Evolutionary conservation across 2,113 vertebrate species (phyloP), one percentile per base, ranked within the genome.

Genomic region (Chaenocephalus aceratus): DNA sequence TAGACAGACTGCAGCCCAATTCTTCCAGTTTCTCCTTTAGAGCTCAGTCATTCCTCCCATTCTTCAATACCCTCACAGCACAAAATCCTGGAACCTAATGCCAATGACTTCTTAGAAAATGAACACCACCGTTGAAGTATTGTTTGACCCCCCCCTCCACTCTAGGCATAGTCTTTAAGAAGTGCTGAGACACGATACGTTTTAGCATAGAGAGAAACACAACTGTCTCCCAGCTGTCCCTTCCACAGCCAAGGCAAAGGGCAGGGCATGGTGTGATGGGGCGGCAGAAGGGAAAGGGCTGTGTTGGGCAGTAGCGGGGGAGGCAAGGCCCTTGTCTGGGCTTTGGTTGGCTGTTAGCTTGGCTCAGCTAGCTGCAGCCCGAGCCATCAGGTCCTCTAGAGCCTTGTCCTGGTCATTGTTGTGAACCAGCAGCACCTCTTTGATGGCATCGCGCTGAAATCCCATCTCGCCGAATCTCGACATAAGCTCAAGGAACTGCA

Each of bases 381-480:
- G 96, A 74, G 97, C 94, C 98, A 99, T 97, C 80, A 99, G 95
- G 92, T 97, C 98, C 95, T 99, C 98, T 93, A 99, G 91, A 85
- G 98, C 98, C 6, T 95, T 96, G 73, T 99, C 97, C 94, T 96
- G 97, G 93, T 99, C 97, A 0, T 98, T 98, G 92, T 98, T 97
- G 93, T 99, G 97, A 88, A 97, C 91, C 84, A 99, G 86, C 86
- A 99, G 95, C 83, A 96, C 98, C 83, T 99, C 97, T 86, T 97
- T 99, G 93, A 99, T 99, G 93, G 97, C 95, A 57, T 97, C 96
- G 23, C 96, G 93, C 93, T 99, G 97, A 94, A 99, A 99, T 68
- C 98, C 98, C 98, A 99, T 99, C 93, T 99, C 98, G 53, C 97
- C 96, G 91, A 99, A 99, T 84, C 97, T 97, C 73, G 97, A 97